Conservation (phyloP, 2,888 invertebrate genomes). For the Drosophila mettleri region DNA sequence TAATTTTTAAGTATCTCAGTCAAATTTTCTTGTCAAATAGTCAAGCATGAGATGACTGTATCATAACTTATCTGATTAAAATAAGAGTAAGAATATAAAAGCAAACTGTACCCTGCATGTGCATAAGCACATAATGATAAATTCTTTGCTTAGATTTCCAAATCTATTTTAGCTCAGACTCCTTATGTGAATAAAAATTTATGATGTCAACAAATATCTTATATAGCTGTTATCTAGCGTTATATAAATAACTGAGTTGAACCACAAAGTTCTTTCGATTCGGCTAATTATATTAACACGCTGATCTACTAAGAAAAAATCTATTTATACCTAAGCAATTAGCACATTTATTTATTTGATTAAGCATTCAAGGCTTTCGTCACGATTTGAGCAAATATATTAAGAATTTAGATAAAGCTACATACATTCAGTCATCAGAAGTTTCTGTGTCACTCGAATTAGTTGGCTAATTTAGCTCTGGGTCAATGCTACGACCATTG, state of each 20-base stretch:
- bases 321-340: background rate
- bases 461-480: constrained; percentile 15
- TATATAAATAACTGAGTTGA: background rate
- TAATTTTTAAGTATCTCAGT: too few species aligned
- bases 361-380: background rate
- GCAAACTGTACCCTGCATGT: too few species aligned
- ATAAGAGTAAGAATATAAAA: too few species aligned
- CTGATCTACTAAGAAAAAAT: background rate
- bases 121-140: background rate
- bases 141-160: background rate
- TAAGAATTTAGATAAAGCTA: constrained; percentile 15
- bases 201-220: background rate
- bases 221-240: background rate
- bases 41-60: too few species aligned
- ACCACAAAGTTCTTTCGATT: background rate
- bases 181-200: background rate
- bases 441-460: background rate
- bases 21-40: too few species aligned
- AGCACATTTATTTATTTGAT: background rate
- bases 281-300: background rate
- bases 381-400: background rate
- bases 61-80: too few species aligned
- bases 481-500: constrained; percentile 45
- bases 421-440: background rate
- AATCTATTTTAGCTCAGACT: background rate